Evolutionary conservation across 2,797 vertebrate species (phyloP).

Genomic region (Gambelia wislizenii): DNA sequence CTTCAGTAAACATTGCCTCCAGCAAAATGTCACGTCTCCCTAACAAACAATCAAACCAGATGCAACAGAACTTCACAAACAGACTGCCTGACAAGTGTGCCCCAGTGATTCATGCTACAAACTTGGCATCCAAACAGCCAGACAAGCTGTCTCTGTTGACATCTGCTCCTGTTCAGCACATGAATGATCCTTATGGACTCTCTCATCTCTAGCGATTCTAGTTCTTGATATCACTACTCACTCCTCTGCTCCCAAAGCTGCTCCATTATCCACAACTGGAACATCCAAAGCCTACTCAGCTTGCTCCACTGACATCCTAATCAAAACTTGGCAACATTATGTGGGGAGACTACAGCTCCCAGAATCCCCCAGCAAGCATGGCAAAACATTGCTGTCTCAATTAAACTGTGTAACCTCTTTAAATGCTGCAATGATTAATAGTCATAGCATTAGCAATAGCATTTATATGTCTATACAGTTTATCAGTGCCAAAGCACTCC

Average conservation of each 20-base stretch:
- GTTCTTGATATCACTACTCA: rapidly evolving
- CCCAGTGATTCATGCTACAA: background rate
- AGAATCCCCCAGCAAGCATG: background rate
- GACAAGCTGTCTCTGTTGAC: background rate
- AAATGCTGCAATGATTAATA: background rate
- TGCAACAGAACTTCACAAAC: conserved; percentile 33
- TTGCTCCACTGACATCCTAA: background rate
- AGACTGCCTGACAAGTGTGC: conserved; percentile 13
- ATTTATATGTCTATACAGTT: no score
- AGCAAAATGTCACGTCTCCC: conserved; percentile 38
- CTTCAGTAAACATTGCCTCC: conserved; percentile 9
- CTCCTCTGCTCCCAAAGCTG: background rate
- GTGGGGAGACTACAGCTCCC: background rate
- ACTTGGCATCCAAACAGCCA: conserved; percentile 29
- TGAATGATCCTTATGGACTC: background rate
- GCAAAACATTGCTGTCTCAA: background rate
- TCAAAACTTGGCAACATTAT: no score
- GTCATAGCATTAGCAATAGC: no score
- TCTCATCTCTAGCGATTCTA: rapidly evolving
- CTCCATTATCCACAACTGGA: background rate
- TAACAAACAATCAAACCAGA: conserved; percentile 15
- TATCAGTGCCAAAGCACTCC: no score
- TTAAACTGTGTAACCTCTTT: background rate
- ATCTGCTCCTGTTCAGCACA: background rate
- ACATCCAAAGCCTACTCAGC: background rate